These are phyloP conservation scores for Talpa occidentalis DNA, from an alignment of 2,113 vertebrate species.

Conservation along the genomic window DNA sequence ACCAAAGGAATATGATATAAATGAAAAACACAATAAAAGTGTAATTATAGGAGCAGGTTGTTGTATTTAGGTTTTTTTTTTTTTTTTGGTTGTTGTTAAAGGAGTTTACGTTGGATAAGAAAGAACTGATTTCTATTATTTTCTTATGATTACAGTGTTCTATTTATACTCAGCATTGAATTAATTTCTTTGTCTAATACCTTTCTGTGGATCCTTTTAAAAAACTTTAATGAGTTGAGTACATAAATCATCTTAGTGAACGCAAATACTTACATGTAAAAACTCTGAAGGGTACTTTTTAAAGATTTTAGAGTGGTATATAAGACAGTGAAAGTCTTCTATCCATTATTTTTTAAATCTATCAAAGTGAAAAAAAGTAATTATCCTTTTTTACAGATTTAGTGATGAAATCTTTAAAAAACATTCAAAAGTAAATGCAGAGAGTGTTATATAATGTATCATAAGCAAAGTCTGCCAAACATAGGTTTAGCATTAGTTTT, in stretches of 20 bases:
- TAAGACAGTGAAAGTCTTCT: neutral
- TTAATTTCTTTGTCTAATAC: constrained; percentile 74
- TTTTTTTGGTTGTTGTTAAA: constrained; percentile 65
- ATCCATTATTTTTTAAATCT: neutral
- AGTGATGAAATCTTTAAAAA: neutral
- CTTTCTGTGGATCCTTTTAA: constrained; percentile 63
- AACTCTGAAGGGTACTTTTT: constrained; percentile 30
- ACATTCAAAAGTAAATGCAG: neutral
- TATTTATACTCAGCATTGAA: constrained; percentile 70
- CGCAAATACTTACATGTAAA: constrained; percentile 60
- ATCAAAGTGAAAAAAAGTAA: constrained; percentile 4
- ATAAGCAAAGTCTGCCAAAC: neutral
- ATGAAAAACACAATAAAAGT: constrained; percentile 73
- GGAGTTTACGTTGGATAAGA: constrained; percentile 43
- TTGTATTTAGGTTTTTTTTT: neutral
- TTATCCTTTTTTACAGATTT: neutral
- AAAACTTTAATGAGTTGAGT: constrained; percentile 65
- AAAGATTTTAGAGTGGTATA: constrained; percentile 48
- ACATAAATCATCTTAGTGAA: constrained; percentile 72
- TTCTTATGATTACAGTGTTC: constrained; percentile 65
- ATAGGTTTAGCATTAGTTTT: neutral
- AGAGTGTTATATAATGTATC: neutral
- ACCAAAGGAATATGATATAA: constrained; percentile 50
- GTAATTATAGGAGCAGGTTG: constrained; percentile 57
- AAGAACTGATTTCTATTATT: constrained; percentile 71